These are phyloP conservation scores for Orius insidiosus DNA, from an alignment of 1,140 invertebrate species.

Conservation along the genomic window DNA sequence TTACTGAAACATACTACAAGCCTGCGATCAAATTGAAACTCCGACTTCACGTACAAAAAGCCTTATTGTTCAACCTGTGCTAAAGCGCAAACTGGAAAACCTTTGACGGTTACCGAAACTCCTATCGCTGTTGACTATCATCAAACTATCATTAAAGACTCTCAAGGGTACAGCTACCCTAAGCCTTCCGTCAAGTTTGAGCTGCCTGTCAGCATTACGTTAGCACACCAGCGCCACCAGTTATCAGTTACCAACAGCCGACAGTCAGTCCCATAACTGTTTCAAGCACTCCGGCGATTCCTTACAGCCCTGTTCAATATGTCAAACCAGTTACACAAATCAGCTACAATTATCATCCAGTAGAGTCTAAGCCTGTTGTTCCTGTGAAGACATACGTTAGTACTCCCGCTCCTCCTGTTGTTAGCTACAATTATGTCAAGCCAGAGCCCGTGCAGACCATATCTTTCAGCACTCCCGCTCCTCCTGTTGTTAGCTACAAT, in stretches of 20 bases:
- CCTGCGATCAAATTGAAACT: neutral
- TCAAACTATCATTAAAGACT: too few relatives aligned
- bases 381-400: neutral
- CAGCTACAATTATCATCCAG: neutral
- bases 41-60: too few relatives aligned
- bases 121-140: too few relatives aligned
- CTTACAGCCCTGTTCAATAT: constrained; percentile 18
- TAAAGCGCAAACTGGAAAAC: too few relatives aligned
- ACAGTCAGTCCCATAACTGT: constrained; percentile 11
- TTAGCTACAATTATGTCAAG: constrained; percentile 6
- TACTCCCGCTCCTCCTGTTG: constrained; percentile 11
- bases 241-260: neutral
- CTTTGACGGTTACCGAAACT: too few relatives aligned
- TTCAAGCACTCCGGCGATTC: constrained; percentile 13
- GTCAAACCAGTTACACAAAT: neutral
- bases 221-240: neutral
- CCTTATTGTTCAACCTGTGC: too few relatives aligned
- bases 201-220: constrained; percentile 1
- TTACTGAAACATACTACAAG: neutral
- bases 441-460: constrained; percentile 5
- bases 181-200: constrained; percentile 4
- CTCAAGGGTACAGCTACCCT: neutral
- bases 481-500: neutral
- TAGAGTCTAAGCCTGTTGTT: neutral
- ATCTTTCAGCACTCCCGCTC: neutral